These are phyloP conservation scores for Griposia aprilina DNA, from an alignment of 2,888 invertebrate species.

Conservation along the genomic window DNA sequence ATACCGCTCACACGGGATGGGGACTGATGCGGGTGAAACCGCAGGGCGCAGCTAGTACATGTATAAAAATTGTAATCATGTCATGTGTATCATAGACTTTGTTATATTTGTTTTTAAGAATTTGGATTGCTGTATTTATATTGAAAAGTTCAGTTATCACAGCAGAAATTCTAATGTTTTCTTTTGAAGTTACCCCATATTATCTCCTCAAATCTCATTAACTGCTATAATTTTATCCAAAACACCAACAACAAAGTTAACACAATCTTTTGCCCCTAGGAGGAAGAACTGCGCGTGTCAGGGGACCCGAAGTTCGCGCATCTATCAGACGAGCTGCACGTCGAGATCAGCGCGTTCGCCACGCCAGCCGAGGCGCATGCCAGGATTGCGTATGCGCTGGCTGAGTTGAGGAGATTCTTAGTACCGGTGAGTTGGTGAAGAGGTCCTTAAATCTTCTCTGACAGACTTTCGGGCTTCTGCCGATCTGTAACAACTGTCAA, in stretches of 20 bases:
- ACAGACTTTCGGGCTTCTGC: not conserved
- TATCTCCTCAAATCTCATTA: not conserved
- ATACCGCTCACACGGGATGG: too few relatives aligned
- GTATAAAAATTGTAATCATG: too few relatives aligned
- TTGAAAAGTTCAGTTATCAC: not conserved
- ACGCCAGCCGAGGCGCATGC: slow-evolving; percentile 97
- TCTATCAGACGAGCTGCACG: slow-evolving; percentile 97
- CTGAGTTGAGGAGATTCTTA: slow-evolving; percentile 94
- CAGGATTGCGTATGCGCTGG: slow-evolving; percentile 95
- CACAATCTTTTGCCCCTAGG: slow-evolving; percentile 88
- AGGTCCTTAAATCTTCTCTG: not conserved
- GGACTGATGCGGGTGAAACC: too few relatives aligned
- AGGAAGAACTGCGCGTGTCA: slow-evolving; percentile 96
- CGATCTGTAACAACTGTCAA: not conserved
- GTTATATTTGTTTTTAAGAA: too few relatives aligned
- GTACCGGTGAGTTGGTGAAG: slow-evolving; percentile 92
- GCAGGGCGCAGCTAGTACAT: too few relatives aligned
- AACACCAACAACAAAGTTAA: not conserved
- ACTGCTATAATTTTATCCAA: not conserved
- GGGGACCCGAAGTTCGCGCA: slow-evolving; percentile 98
- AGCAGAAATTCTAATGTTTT: not conserved
- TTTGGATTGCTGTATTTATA: not conserved
- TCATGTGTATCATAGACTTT: too few relatives aligned
- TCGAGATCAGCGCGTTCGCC: slow-evolving; percentile 97
- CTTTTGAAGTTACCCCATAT: not conserved